Evolutionary conservation across 2,888 invertebrate genomes (phyloP).

Genomic region (Sminthurinus aureus): DNA sequence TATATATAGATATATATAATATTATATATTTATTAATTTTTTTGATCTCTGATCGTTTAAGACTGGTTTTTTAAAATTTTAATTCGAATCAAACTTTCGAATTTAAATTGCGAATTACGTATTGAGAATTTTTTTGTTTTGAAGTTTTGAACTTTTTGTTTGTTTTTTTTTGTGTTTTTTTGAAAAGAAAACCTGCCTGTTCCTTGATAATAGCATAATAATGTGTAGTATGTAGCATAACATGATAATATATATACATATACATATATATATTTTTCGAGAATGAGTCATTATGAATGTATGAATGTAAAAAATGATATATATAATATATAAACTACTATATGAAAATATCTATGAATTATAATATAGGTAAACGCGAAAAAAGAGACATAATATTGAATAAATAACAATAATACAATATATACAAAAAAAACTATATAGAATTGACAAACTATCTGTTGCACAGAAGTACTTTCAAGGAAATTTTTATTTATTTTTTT

Average conservation of each 20-base stretch:
- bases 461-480: constrained; percentile 18
- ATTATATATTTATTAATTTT: constrained; percentile 25
- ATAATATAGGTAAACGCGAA: no score
- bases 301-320: constrained; percentile 31
- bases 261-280: constrained; percentile 37
- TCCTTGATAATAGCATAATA: constrained; percentile 34
- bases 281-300: constrained; percentile 36
- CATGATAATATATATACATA: constrained; percentile 10
- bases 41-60: constrained; percentile 55
- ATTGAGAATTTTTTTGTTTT: constrained; percentile 27
- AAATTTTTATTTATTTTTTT: background rate
- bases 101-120: constrained; percentile 19
- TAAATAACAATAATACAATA: constrained; percentile 2
- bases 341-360: background rate
- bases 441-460: constrained; percentile 20
- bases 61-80: constrained; percentile 43
- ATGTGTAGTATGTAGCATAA: background rate
- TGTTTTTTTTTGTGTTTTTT: constrained; percentile 34
- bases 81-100: no score
- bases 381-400: no score
- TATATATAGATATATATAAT: constrained; percentile 33
- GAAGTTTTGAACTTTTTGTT: constrained; percentile 23
- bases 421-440: constrained; percentile 35
- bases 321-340: constrained; percentile 21
- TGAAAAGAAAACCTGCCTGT: constrained; percentile 41